Percentiles rank a stretch among this genome's conserved stretches.
phyloP scores from a whole-genome alignment of 1,140 invertebrate genomes.

The Leptinotarsa texana region DNA sequence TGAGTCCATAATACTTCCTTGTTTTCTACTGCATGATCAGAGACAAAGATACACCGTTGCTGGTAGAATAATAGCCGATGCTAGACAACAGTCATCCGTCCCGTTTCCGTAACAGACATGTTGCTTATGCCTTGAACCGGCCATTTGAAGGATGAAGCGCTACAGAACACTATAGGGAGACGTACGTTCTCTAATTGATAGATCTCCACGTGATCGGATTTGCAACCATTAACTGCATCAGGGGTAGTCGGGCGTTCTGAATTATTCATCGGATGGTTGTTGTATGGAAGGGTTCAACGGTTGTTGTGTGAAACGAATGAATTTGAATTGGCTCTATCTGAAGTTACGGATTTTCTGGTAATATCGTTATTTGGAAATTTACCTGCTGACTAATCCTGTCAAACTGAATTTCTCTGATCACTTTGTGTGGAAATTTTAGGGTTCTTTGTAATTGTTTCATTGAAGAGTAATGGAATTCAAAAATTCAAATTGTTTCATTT shows the following conservation, averaged over 20 bases:
- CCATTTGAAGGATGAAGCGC: slow-evolving; percentile 12
- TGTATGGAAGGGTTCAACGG: neutral
- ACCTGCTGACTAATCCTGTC: too few species aligned
- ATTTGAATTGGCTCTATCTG: too few species aligned
- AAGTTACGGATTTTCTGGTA: too few species aligned
- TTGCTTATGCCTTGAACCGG: slow-evolving; percentile 36
- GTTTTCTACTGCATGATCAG: neutral
- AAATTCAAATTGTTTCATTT: too few species aligned
- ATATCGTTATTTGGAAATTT: too few species aligned
- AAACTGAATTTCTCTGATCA: too few species aligned
- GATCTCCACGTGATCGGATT: slow-evolving; percentile 41
- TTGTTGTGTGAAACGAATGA: neutral
- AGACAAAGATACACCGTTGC: neutral
- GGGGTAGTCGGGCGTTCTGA: slow-evolving; percentile 42
- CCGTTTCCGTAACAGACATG: slow-evolving; percentile 37
- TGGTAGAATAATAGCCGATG: slow-evolving; percentile 14
- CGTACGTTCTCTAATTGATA: slow-evolving; percentile 43
- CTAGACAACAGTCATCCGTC: slow-evolving; percentile 14
- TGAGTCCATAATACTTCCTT: neutral
- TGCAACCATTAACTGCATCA: slow-evolving; percentile 46
- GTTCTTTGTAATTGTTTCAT: too few species aligned
- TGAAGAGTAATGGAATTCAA: too few species aligned
- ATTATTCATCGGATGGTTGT: slow-evolving; percentile 40
- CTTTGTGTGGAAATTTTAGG: too few species aligned
- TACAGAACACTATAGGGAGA: neutral